Percentiles rank a stretch among this genome's conserved stretches.
These are phyloP conservation scores for Mythimna loreyi DNA, from an alignment of 2,888 invertebrate genomes.

Conservation along the genomic window DNA sequence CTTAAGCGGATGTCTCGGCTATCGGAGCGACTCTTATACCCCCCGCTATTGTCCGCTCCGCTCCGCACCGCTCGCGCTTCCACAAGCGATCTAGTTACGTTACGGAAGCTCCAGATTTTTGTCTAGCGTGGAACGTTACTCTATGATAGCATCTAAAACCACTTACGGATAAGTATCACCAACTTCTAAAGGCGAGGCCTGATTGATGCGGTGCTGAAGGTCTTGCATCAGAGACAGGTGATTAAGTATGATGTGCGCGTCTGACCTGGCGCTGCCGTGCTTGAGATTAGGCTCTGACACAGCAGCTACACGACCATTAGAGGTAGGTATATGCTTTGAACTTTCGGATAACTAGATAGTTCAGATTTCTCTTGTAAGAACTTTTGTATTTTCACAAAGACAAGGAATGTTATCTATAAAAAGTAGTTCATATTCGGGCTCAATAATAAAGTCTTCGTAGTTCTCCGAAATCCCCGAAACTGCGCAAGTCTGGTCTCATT, in stretches of 20 bases:
- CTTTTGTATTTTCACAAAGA: background rate
- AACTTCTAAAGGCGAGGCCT: slow-evolving; percentile 10
- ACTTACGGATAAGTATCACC: slow-evolving; percentile 16
- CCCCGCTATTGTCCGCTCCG: background rate
- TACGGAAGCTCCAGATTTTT: slow-evolving; percentile 24
- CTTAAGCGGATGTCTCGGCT: slow-evolving; percentile 11
- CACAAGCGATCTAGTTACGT: slow-evolving; percentile 14
- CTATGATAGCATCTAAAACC: slow-evolving; percentile 37
- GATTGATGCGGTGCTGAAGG: slow-evolving; percentile 28
- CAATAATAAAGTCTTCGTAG: slow-evolving; percentile 17
- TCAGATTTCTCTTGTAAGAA: background rate
- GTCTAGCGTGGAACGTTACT: slow-evolving; percentile 27
- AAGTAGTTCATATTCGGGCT: slow-evolving; percentile 15
- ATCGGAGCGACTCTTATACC: background rate
- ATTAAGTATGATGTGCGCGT: background rate
- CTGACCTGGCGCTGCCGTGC: background rate
- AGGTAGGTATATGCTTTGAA: background rate
- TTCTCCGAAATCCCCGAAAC: slow-evolving; percentile 4
- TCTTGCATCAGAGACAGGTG: background rate
- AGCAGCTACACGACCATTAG: background rate
- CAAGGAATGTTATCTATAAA: background rate
- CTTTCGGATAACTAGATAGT: background rate
- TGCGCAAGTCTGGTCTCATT: slow-evolving; percentile 37
- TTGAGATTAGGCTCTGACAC: background rate
- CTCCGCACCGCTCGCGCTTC: background rate